Conservation (phyloP, 1,140 invertebrate genomes). For the Arctopsyche grandis region DNA sequence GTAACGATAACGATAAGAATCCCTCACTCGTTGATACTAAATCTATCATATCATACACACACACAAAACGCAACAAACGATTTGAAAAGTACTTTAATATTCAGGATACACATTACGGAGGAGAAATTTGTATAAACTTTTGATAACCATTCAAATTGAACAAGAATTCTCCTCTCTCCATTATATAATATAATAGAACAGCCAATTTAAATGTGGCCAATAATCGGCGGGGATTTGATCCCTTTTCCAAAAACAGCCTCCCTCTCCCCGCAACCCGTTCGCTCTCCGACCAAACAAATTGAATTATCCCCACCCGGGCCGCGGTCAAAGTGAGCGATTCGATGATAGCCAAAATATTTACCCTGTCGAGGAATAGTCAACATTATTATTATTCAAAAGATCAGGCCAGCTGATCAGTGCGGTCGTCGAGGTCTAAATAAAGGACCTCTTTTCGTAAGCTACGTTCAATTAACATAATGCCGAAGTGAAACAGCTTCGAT, state of each 20-base stretch:
- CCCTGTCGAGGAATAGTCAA: slow-evolving; percentile 3
- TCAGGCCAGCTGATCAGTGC: neutral
- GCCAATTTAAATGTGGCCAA: slow-evolving; percentile 27
- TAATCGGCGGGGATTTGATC: slow-evolving; percentile 24
- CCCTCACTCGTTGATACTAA: no score
- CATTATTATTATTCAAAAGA: slow-evolving; percentile 30
- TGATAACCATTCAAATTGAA: neutral
- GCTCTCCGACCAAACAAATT: neutral
- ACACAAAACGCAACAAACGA: no score
- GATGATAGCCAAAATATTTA: slow-evolving; percentile 26
- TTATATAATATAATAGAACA: neutral
- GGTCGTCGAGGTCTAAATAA: no score
- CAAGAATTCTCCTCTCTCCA: neutral
- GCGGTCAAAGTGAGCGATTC: slow-evolving; percentile 17
- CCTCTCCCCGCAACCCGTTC: neutral
- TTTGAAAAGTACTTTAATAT: no score
- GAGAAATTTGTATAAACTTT: slow-evolving; percentile 4
- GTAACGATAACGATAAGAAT: neutral
- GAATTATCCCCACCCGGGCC: neutral
- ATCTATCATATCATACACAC: no score
- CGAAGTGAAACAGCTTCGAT: no score
- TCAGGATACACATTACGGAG: neutral
- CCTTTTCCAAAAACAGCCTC: neutral
- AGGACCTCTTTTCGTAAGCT: no score
- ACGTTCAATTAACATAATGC: neutral